Evolutionary conservation across 2,888 invertebrate genomes (phyloP).

Genomic region (Tachina fera): DNA sequence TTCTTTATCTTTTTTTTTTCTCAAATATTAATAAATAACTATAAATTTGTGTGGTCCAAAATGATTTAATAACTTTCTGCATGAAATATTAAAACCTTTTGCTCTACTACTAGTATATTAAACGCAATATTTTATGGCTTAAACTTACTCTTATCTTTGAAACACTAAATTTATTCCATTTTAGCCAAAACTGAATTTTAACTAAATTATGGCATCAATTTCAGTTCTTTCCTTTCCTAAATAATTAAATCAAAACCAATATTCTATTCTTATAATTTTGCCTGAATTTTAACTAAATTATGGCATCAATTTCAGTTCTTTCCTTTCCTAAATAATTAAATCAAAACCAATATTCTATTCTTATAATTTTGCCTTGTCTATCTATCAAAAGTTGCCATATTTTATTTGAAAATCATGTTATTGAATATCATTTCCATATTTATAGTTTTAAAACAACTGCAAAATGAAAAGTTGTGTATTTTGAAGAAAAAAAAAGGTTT

Average conservation of each 20-base stretch:
- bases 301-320: constrained; percentile 44
- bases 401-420: constrained; percentile 68
- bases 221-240: constrained; percentile 28
- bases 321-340: constrained; percentile 49
- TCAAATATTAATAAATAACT: no score
- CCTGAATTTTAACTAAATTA: constrained; percentile 43
- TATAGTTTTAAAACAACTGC: constrained; percentile 55
- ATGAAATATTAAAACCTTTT: no score
- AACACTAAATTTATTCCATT: background rate
- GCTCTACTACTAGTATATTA: no score
- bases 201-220: constrained; percentile 49
- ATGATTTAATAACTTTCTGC: no score
- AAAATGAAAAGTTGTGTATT: constrained; percentile 39
- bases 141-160: no score
- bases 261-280: constrained; percentile 1
- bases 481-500: constrained; percentile 22
- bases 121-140: no score
- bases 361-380: constrained; percentile 52
- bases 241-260: constrained; percentile 57
- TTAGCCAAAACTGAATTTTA: constrained; percentile 13
- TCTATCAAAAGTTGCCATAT: constrained; percentile 66
- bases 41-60: no score
- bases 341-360: constrained; percentile 33
- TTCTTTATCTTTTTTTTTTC: no score
- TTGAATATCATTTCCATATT: constrained; percentile 71